phyloP scores from a whole-genome alignment of 2,113 vertebrate genomes.

The Charadrius vociferus region DNA sequence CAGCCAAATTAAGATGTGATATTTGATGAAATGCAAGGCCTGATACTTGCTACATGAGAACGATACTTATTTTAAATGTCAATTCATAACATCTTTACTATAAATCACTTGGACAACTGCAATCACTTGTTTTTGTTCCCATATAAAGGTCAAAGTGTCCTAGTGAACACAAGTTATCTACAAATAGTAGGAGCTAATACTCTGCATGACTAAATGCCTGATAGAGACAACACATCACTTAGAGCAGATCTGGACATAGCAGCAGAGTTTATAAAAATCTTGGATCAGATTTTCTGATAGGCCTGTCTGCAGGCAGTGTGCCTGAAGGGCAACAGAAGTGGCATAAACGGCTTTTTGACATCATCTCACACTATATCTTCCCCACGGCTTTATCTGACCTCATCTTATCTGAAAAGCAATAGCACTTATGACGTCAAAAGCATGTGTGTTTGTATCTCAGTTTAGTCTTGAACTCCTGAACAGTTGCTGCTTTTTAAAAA shows the following conservation, averaged over 20 bases:
- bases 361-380: neutral
- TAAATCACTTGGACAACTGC: neutral
- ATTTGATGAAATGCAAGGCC: neutral
- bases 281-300: neutral
- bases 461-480: neutral
- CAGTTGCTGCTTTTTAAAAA: neutral
- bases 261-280: neutral
- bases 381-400: neutral
- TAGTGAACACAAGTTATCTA: neutral
- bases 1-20: neutral
- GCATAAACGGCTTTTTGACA: neutral
- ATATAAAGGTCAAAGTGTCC: neutral
- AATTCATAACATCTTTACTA: neutral
- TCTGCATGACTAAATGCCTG: neutral
- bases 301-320: neutral
- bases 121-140: neutral
- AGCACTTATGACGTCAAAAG: neutral
- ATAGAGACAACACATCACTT: neutral
- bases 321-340: neutral
- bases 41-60: neutral
- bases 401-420: neutral
- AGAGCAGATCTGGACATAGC: neutral
- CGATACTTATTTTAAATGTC: neutral
- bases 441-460: neutral
- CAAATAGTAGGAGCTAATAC: slow-evolving; percentile 1